Evolutionary conservation across 2,888 invertebrate genomes (phyloP), one percentile per base, ranked within the genome.

Genomic region (Oxytorus armatus): DNA sequence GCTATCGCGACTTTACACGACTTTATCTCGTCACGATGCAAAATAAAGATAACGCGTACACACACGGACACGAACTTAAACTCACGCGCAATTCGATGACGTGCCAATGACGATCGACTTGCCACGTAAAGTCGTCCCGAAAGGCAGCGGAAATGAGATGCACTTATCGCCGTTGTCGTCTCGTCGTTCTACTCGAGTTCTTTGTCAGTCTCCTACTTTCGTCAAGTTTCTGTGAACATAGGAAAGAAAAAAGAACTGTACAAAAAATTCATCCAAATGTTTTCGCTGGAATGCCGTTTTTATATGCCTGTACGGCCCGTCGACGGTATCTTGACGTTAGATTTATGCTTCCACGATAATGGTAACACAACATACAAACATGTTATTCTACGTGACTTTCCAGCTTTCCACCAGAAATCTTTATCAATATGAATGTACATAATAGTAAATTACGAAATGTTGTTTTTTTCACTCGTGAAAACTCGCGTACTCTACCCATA

Each of bases 191-290:
- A n/a, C n/a, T n/a, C n/a, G n/a, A n/a, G n/a, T n/a, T n/a, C n/a
- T n/a, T n/a, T n/a, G n/a, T n/a, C n/a, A n/a, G n/a, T n/a, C n/a
- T 61, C 21, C 16, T 23, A 11, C 0, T 23, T 33, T 47, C 57
- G 2, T 3, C 8, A 7, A 21, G 7, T 14, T 75, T 75, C 75
- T 75, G 75, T n/a, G 44, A 29, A 75, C 57, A 75, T 18, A 47
- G n/a, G 0, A 57, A 65, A 14, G 42, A 47, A 33, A 65, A n/a
- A 53, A 61, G 18, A 14, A 16, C 10, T 1, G 3, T 8, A 14
- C 7, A n/a, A 47, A 36, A 21, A 18, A 57, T 18, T 29, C 21
- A 11, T 0, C 11, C 39, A 3, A 47, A 47, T 16, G 16, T 47
- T 36, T 36, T 10, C 7, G 36, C 5, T 36, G 10, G 36, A 8